Evolutionary conservation across 2,113 vertebrate genomes (phyloP).

Genomic region (Lophochroa leadbeateri): DNA sequence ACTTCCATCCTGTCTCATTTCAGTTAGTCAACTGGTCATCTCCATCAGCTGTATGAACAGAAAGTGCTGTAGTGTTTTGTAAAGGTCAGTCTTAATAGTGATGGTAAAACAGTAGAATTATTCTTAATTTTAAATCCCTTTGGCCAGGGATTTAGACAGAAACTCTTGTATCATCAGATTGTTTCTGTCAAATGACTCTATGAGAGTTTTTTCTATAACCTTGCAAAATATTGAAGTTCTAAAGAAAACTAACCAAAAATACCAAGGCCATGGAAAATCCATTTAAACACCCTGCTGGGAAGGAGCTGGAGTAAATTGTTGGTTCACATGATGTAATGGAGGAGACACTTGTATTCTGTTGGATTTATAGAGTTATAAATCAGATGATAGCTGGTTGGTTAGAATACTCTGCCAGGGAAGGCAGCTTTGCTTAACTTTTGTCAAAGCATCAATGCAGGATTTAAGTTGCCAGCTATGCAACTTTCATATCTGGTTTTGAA

Average conservation of each 20-base stretch:
- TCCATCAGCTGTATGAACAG: not conserved
- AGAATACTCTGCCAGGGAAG: not conserved
- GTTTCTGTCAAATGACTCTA: not conserved
- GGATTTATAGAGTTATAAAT: not conserved
- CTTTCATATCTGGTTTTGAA: not conserved
- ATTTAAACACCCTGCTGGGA: not conserved
- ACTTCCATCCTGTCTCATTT: not conserved
- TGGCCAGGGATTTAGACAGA: not conserved
- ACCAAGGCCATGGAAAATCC: not conserved
- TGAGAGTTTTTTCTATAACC: not conserved
- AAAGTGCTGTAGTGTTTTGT: not conserved
- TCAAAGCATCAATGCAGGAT: not conserved
- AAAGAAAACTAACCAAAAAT: not conserved
- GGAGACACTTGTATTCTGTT: not conserved
- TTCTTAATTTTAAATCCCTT: not conserved
- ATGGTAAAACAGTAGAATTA: not conserved
- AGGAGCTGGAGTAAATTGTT: not conserved
- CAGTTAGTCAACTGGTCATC: not conserved
- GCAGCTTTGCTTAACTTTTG: not conserved
- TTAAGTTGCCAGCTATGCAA: not conserved
- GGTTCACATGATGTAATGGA: rapidly evolving
- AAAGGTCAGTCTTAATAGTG: not conserved
- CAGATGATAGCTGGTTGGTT: not conserved
- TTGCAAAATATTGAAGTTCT: not conserved
- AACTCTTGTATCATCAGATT: not conserved